phyloP scores from a whole-genome alignment of 2,797 vertebrate genomes.

The Cephalopachus bancanus region DNA sequence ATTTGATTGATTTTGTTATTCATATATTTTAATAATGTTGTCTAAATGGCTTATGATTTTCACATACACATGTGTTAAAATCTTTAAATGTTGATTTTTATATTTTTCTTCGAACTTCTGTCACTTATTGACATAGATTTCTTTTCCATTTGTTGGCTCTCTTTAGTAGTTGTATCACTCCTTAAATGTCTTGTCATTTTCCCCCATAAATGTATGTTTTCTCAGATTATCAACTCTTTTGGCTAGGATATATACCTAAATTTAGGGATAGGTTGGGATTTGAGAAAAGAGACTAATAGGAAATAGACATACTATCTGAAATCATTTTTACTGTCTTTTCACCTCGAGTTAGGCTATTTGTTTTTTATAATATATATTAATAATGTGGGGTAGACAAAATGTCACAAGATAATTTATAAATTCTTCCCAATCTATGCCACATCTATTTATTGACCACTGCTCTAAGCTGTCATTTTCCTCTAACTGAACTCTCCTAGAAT shows the following conservation, averaged over 20 bases:
- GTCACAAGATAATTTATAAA: not conserved
- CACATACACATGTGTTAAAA: not conserved
- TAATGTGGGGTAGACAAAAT: not conserved
- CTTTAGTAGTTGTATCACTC: not conserved
- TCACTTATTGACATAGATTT: not conserved
- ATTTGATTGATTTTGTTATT: not conserved
- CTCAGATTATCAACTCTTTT: not conserved
- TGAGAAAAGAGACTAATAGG: not conserved
- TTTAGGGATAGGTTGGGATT: not conserved
- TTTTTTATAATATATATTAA: not conserved
- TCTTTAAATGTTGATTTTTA: constrained; percentile 2
- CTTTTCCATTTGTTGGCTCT: not conserved
- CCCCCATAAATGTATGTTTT: not conserved
- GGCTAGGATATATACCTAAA: not conserved
- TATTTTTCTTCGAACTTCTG: not conserved
- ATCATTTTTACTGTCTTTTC: not conserved
- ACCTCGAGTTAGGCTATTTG: not conserved
- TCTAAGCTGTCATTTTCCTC: not conserved
- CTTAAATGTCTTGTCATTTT: not conserved
- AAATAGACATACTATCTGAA: not conserved
- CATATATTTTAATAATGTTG: not conserved
- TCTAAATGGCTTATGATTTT: not conserved
- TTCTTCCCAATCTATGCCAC: not conserved
- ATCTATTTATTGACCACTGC: not conserved
- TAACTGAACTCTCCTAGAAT: not conserved